Base-by-base conservation (phyloP, 2,113 vertebrate genomes). In the Galemys pyrenaicus region DNA sequence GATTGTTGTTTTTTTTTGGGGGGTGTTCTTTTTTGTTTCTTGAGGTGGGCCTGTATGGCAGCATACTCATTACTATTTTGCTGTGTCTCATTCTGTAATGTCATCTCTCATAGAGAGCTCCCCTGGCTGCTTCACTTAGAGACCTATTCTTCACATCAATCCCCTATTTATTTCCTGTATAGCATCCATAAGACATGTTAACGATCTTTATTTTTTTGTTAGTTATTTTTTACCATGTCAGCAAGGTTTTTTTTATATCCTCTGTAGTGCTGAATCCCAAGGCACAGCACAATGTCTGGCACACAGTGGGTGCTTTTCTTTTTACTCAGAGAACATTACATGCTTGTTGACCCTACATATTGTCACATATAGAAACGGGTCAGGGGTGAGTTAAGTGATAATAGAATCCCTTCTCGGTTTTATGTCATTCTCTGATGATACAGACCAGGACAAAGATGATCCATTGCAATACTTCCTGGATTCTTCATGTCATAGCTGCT, bases 1-100 rank as follows among this genome's bases (percentile, higher is more conserved):
- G 49, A 5, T 49, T 49, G 46, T 49, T 49, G 49, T 15, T 51
- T 51, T 51, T 51, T 51, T 51, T 16, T 8, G 46, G 49, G 49
- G 49, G 49, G 49, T 44, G 32, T 41, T 86, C 26, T 60, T 94
- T 77, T 37, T 81, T 89, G 67, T 60, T 94, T 77, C 37, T 81
- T 89, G 67, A 51, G 16, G 49, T 51, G 16, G 49, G 49, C 49
- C 49, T 51, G 15, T 51, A 51, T 51, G 49, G 15, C 16, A 17
- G 17, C 49, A 51, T 51, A 51, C 2, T 51, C 5, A 51, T 51
- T 51, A 51, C 49, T 51, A 51, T 51, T 51, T 51, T 51, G 49
- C 49, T 51, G 49, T 41, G 44, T 60, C 81, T 70, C 37, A 8
- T 51, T 28, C 4, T 10, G 62, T 71, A 79, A 91, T 68, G 37